Evolutionary conservation across 2,888 invertebrate species (phyloP), one percentile per base, ranked within the genome.

Genomic region (Drosophila neonasuta): DNA sequence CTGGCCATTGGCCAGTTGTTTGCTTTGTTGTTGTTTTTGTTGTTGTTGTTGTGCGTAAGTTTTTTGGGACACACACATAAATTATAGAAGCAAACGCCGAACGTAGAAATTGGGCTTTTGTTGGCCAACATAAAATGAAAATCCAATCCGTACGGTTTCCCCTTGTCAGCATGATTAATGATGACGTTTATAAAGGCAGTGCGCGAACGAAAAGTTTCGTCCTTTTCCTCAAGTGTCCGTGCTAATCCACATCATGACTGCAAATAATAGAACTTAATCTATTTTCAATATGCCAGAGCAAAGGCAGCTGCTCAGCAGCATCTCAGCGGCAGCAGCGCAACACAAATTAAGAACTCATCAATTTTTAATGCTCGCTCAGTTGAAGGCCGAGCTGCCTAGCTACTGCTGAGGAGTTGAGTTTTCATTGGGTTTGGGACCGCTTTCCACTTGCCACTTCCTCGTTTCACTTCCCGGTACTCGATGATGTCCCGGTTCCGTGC

Each of bases 251-350:
- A 88, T 87, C 86, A 84, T 88, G 87, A 85, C 85, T 84, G 87
- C 88, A 79, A 87, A 87, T 87, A 88, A 87, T 88, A 87, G 84
- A 86, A 82, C 86, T 85, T 87, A 87, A 87, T 88, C 87, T 87
- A 86, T 87, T 88, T 88, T 87, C 88, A 86, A 87, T 87, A 87
- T 86, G 84, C 82, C 80, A 75, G 54, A 72, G 57, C 48, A 29
- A 42, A 54, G 48, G 42, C 32, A 9, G 34, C 24, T 9, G 13
- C 58, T 46, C 55, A 15, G 17, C 30, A 58, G 55, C 62, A 41
- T 45, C 52, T 42, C 66, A 41, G 44, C 67, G 29, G 48, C 64
- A 69, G 48, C 61, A 69, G 69, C 77, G 80, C 76, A 73, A 79
- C 84, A 85, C 87, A 87, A 87, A 88, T 87, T 87, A 88, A 87